phyloP scores from a whole-genome alignment of 2,113 vertebrate genomes.

The Poicephalus meyeri region DNA sequence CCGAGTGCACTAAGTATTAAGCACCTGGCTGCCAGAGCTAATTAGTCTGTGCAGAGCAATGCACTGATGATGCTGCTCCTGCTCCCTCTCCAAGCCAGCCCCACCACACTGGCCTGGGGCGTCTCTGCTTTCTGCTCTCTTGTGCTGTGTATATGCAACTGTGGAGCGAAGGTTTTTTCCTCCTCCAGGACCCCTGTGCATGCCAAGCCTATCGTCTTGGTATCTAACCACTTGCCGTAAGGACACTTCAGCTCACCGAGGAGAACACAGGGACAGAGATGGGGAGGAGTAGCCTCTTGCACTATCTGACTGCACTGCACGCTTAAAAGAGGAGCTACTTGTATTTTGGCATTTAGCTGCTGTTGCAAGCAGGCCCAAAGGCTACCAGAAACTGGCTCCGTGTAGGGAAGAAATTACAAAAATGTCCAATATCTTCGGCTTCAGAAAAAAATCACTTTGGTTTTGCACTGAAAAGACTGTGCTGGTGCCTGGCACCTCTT shows the following conservation, averaged over 20 bases:
- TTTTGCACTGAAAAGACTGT: not conserved
- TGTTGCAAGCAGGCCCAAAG: not conserved
- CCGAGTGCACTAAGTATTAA: not conserved
- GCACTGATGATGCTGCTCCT: not conserved
- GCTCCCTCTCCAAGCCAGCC: not conserved
- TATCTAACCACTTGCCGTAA: not conserved
- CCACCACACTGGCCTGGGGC: not conserved
- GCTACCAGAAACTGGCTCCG: not conserved
- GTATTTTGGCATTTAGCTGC: not conserved
- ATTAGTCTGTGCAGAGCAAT: not conserved
- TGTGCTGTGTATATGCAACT: not conserved
- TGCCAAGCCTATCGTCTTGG: not conserved
- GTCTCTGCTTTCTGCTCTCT: not conserved
- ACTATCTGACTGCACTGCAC: not conserved
- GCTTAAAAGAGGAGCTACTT: not conserved
- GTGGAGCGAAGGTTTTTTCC: not conserved
- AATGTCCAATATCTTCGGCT: not conserved
- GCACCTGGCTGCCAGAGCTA: slow-evolving; percentile 45
- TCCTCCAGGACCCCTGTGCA: rapidly evolving
- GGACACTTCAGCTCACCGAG: not conserved
- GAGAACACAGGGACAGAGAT: not conserved
- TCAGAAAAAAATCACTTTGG: not conserved
- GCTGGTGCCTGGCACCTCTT: not conserved
- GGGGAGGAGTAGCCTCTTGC: not conserved
- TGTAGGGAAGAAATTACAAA: not conserved